Conservation (phyloP, 2,113 vertebrate species). For the Todiramphus chloris region DNA sequence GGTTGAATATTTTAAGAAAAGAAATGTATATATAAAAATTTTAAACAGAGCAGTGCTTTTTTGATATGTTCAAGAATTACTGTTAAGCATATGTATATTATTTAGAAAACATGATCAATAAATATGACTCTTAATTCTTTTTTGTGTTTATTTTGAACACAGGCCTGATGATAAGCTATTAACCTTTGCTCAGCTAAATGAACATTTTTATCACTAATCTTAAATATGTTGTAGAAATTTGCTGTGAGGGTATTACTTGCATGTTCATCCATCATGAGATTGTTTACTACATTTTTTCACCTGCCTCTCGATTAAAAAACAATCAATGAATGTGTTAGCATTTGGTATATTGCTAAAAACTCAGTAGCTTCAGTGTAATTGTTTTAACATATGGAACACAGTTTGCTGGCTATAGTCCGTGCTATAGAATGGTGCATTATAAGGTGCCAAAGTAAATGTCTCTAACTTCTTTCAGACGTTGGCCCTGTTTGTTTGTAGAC, state of each 20-base stretch:
- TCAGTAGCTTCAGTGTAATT: slow-evolving; percentile 57
- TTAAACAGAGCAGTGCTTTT: slow-evolving; percentile 36
- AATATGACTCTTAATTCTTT: slow-evolving; percentile 67
- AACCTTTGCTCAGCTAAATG: slow-evolving; percentile 44
- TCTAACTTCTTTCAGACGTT: slow-evolving; percentile 55
- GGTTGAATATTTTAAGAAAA: slow-evolving; percentile 24
- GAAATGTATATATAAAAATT: slow-evolving; percentile 22
- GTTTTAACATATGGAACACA: slow-evolving; percentile 59
- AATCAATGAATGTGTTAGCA: slow-evolving; percentile 63
- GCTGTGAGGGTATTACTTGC: slow-evolving; percentile 58
- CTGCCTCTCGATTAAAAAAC: slow-evolving; percentile 66
- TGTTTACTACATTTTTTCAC: slow-evolving; percentile 75
- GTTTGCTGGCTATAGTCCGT: slow-evolving; percentile 61
- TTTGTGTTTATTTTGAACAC: slow-evolving; percentile 71
- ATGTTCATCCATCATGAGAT: slow-evolving; percentile 69
- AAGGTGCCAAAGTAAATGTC: slow-evolving; percentile 66
- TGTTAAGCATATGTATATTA: slow-evolving; percentile 38
- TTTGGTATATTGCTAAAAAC: slow-evolving; percentile 62
- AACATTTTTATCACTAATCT: slow-evolving; percentile 33
- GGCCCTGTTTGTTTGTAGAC: slow-evolving; percentile 65
- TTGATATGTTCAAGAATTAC: slow-evolving; percentile 50
- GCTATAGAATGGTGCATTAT: slow-evolving; percentile 47
- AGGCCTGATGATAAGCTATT: slow-evolving; percentile 43
- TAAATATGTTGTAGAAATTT: slow-evolving; percentile 48
- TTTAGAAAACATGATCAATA: slow-evolving; percentile 64